phyloP scores from a whole-genome alignment of 2,797 vertebrate genomes.

The Sphenodon punctatus region DNA sequence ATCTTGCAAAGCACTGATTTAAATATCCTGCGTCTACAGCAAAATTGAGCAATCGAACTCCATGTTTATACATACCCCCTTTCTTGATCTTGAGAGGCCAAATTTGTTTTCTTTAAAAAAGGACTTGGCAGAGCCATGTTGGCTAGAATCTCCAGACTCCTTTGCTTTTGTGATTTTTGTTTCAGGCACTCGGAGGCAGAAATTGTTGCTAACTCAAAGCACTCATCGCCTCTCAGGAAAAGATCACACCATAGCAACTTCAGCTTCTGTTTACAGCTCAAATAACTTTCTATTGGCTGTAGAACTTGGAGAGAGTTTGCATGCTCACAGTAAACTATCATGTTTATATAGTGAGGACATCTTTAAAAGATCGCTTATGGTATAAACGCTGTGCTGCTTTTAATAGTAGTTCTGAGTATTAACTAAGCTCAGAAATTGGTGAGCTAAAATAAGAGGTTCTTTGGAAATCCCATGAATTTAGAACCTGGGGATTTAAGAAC shows the following conservation, averaged over 20 bases:
- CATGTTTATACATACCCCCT: background rate
- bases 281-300: background rate
- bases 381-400: too few relatives aligned
- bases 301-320: background rate
- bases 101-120: conserved; percentile 12
- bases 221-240: conserved; percentile 45
- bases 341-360: too few relatives aligned
- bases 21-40: background rate
- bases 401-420: too few relatives aligned
- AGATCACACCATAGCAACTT: conserved; percentile 56
- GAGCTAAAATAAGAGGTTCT: too few relatives aligned
- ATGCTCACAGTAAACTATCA: too few relatives aligned
- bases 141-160: background rate
- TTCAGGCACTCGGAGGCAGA: background rate
- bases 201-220: conserved; percentile 28
- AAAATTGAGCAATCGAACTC: background rate
- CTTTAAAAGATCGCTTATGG: too few relatives aligned
- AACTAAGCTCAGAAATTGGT: too few relatives aligned
- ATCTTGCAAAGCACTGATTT: background rate
- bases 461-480: too few relatives aligned
- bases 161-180: conserved; percentile 10
- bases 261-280: conserved; percentile 46
- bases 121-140: background rate
- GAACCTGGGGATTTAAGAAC: too few relatives aligned
- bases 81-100: background rate